phyloP scores from a whole-genome alignment of 2,113 vertebrate species.

The Ahaetulla prasina region DNA sequence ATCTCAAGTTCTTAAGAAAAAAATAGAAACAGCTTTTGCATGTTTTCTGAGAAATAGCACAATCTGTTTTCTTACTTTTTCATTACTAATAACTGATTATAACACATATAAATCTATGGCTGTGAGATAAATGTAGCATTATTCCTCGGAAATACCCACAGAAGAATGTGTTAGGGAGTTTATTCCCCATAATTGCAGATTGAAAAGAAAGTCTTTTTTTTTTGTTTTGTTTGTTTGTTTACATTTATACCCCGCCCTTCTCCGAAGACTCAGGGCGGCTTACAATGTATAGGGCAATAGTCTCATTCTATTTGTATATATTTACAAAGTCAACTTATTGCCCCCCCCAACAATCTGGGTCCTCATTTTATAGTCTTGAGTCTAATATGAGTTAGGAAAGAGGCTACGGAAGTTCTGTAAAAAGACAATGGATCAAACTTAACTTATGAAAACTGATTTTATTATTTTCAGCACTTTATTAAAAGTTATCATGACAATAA shows the following conservation, averaged over 20 bases:
- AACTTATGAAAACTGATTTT: not conserved
- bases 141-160: not conserved
- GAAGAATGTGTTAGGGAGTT: not conserved
- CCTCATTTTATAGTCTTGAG: no score
- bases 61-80: not conserved
- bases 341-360: no score
- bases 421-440: not conserved
- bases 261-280: no score
- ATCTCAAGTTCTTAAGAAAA: not conserved
- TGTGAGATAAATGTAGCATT: not conserved
- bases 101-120: not conserved
- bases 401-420: not conserved
- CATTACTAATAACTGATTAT: not conserved
- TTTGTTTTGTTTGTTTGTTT: no score
- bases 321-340: no score
- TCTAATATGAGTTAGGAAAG: not conserved
- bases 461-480: not conserved
- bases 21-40: not conserved
- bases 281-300: no score
- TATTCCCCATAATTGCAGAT: not conserved
- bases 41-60: not conserved
- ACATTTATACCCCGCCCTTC: no score
- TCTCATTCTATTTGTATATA: no score
- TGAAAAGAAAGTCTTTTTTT: not conserved
- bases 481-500: not conserved